These are phyloP conservation scores for Notothenia rossii DNA, from an alignment of 2,113 vertebrate species.

Conservation along the genomic window DNA sequence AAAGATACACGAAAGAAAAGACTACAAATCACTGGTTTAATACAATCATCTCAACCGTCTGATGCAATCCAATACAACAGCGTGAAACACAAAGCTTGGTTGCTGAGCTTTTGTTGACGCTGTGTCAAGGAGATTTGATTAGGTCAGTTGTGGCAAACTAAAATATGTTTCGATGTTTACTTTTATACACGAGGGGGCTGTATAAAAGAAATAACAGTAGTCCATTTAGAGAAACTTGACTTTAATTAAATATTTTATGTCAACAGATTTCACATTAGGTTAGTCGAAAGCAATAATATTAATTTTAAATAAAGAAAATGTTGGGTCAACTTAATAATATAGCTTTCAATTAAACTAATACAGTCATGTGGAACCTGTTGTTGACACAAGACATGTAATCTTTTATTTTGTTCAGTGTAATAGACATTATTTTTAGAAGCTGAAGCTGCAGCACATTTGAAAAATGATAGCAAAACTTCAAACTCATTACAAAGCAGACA, in stretches of 20 bases:
- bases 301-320: too few species aligned
- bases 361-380: too few species aligned
- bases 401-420: too few species aligned
- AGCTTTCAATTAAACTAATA: too few species aligned
- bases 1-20: neutral
- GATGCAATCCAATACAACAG: neutral
- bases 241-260: too few species aligned
- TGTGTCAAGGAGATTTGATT: neutral
- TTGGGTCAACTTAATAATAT: too few species aligned
- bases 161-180: neutral
- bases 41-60: neutral
- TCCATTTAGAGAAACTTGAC: too few species aligned
- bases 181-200: neutral
- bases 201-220: too few species aligned
- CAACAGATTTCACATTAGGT: too few species aligned
- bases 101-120: neutral
- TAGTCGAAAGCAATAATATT: too few species aligned
- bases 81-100: neutral
- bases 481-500: conserved; percentile 43
- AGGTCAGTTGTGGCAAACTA: too few species aligned
- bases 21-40: neutral
- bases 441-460: neutral
- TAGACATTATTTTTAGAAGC: conserved; percentile 1
- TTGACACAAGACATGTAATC: too few species aligned
- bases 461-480: conserved; percentile 10